phyloP scores from a whole-genome alignment of 2,113 vertebrate genomes.

The Nibea coibor region DNA sequence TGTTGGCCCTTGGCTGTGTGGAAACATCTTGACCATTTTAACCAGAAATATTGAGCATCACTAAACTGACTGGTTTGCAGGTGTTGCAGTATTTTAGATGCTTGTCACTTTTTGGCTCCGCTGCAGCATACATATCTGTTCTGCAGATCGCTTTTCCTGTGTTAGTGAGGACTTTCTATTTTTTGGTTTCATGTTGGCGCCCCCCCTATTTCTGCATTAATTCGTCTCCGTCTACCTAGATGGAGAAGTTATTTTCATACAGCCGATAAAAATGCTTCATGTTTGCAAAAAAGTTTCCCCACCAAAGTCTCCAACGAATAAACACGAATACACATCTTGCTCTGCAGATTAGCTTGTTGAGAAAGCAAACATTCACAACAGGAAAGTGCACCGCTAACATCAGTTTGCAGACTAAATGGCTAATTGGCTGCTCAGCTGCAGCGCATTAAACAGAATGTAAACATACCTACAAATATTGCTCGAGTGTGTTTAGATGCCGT shows the following conservation, averaged over 20 bases:
- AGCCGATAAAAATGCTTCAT: not conserved
- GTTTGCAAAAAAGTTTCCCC: not conserved
- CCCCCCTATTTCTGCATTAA: not conserved
- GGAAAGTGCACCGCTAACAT: not conserved
- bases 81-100: constrained; percentile 1
- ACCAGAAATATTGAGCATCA: constrained; percentile 1
- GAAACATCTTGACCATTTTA: constrained; percentile 38
- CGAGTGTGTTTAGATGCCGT: constrained; percentile 5
- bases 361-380: not conserved
- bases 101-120: not conserved
- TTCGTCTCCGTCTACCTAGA: not conserved
- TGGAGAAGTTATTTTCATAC: not conserved
- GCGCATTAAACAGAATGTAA: not conserved
- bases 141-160: not conserved
- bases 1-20: not conserved
- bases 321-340: not conserved
- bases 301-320: not conserved
- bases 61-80: constrained; percentile 12
- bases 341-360: not conserved
- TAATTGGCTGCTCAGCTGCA: not conserved
- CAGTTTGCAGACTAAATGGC: not conserved
- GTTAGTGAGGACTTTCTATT: not conserved
- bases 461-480: not conserved
- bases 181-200: not conserved
- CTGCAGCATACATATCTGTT: not conserved